Evolutionary conservation across 1,140 invertebrate genomes (phyloP).

Genomic region (Wasmannia auropunctata): DNA sequence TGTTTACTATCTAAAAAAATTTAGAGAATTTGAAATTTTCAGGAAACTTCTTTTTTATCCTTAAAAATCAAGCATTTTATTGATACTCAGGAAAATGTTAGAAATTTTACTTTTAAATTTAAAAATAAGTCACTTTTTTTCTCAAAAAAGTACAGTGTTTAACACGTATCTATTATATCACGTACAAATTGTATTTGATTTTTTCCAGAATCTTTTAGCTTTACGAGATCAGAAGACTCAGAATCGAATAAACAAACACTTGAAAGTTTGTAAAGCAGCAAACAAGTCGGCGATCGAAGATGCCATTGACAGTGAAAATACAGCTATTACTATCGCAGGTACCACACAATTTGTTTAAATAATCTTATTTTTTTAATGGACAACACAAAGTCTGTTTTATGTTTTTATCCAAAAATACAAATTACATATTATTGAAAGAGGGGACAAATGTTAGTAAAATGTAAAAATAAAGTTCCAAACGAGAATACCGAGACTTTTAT

Average conservation of each 20-base stretch:
- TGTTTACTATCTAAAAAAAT: no score
- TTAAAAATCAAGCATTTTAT: no score
- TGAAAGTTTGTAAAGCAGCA: constrained; percentile 93
- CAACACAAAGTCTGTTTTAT: not conserved
- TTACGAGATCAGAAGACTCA: constrained; percentile 91
- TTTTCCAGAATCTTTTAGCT: constrained; percentile 87
- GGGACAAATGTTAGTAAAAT: not conserved
- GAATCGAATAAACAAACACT: constrained; percentile 89
- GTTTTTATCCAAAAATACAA: not conserved
- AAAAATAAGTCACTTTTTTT: no score
- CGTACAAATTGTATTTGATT: constrained; percentile 8
- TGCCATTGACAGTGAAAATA: constrained; percentile 91
- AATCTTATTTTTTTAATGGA: not conserved
- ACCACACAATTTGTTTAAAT: constrained; percentile 21
- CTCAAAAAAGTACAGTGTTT: not conserved
- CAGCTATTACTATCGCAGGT: constrained; percentile 89
- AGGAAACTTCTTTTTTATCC: no score
- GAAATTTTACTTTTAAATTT: no score
- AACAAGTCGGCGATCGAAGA: constrained; percentile 94
- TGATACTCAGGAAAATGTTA: no score
- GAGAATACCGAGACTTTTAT: not conserved
- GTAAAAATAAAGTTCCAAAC: constrained; percentile 46
- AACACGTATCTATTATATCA: no score
- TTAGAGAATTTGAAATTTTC: no score
- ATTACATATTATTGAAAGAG: not conserved